Evolutionary conservation across 2,113 vertebrate genomes (phyloP).

Genomic region (Triplophysa tibetana): DNA sequence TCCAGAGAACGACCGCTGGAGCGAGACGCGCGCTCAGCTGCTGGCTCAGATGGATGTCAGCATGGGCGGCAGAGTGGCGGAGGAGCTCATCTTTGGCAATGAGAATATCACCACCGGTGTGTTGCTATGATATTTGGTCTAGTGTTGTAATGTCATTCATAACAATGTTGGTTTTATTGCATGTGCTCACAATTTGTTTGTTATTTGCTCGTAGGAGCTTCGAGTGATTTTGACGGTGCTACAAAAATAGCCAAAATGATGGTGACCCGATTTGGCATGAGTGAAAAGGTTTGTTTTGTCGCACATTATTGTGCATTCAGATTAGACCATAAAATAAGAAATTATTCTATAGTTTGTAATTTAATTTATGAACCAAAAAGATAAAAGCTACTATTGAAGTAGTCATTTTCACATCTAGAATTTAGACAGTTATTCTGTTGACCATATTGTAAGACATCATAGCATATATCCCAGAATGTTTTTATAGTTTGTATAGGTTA

Average conservation of each 20-base stretch:
- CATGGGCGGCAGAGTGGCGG: conserved; percentile 95
- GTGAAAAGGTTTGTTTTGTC: conserved; percentile 78
- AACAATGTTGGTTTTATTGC: not conserved
- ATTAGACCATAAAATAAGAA: too few species aligned
- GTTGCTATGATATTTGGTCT: not conserved
- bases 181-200: not conserved
- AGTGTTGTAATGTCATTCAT: not conserved
- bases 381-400: too few species aligned
- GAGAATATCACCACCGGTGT: conserved; percentile 93
- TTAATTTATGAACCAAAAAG: not conserved
- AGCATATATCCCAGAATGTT: too few species aligned
- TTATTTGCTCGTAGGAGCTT: conserved; percentile 79
- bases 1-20: conserved; percentile 95
- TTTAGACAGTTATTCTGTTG: too few species aligned
- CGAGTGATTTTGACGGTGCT: conserved; percentile 94
- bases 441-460: too few species aligned
- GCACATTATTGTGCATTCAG: not conserved
- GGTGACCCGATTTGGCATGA: conserved; percentile 98
- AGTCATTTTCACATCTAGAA: too few species aligned
- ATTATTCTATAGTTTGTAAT: not conserved
- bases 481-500: too few species aligned
- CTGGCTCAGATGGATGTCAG: conserved; percentile 98
- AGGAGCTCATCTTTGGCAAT: conserved; percentile 93
- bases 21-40: conserved; percentile 93
- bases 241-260: conserved; percentile 94